These are phyloP conservation scores for Erebia epiphron DNA, from an alignment of 2,888 invertebrate genomes.

Conservation along the genomic window DNA sequence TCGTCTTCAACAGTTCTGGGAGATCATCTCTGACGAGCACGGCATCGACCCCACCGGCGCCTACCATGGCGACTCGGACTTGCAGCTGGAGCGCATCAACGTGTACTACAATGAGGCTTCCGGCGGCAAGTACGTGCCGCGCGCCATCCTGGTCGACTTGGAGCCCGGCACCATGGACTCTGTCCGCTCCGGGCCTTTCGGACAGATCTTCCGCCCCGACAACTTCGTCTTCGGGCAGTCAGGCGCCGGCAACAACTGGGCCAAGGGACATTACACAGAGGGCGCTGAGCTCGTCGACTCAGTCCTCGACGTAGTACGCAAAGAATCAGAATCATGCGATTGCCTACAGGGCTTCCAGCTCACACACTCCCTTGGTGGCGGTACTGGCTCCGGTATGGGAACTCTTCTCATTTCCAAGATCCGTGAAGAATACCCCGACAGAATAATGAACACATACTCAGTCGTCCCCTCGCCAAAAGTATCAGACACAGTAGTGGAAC, in stretches of 20 bases:
- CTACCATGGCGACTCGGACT: slow-evolving; percentile 94
- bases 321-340: slow-evolving; percentile 95
- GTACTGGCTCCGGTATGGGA: slow-evolving; percentile 81
- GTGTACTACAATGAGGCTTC: slow-evolving; percentile 98
- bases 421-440: slow-evolving; percentile 94
- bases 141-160: slow-evolving; percentile 73
- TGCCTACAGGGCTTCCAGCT: slow-evolving; percentile 95
- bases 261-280: slow-evolving; percentile 88
- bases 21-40: slow-evolving; percentile 97
- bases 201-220: slow-evolving; percentile 89
- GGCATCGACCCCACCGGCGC: slow-evolving; percentile 96
- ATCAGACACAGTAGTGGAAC: slow-evolving; percentile 85
- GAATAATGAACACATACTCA: slow-evolving; percentile 94
- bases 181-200: slow-evolving; percentile 86
- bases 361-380: slow-evolving; percentile 88
- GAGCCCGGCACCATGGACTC: slow-evolving; percentile 85
- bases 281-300: slow-evolving; percentile 87
- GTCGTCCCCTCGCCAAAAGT: slow-evolving; percentile 94
- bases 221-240: slow-evolving; percentile 88
- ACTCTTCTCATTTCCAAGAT: slow-evolving; percentile 95
- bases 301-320: slow-evolving; percentile 92
- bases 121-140: slow-evolving; percentile 75
- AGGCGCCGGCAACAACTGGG: slow-evolving; percentile 85
- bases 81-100: slow-evolving; percentile 96
- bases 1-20: slow-evolving; percentile 88